Percentiles rank a stretch among this genome's conserved stretches.
These are phyloP conservation scores for Bombus polaris DNA, from an alignment of 1,140 invertebrate genomes.

Conservation along the genomic window DNA sequence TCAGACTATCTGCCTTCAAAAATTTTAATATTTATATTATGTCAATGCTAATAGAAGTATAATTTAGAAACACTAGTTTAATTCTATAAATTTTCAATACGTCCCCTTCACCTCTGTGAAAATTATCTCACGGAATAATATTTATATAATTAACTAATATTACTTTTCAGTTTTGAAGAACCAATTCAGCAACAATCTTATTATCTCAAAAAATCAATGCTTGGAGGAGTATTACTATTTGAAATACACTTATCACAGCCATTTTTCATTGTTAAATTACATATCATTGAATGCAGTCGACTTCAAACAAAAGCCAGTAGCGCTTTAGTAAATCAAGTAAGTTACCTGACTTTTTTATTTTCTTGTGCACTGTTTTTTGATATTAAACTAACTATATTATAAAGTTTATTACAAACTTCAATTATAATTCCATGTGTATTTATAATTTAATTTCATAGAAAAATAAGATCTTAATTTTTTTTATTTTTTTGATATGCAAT, in stretches of 20 bases:
- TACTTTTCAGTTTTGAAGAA: conserved; percentile 67
- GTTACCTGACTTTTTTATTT: conserved; percentile 6
- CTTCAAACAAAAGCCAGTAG: conserved; percentile 84
- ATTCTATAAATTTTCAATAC: too few relatives aligned
- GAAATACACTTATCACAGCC: conserved; percentile 89
- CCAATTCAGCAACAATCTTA: conserved; percentile 76
- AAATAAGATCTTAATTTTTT: too few relatives aligned
- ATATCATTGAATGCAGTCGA: conserved; percentile 87
- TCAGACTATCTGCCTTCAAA: too few relatives aligned
- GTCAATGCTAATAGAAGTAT: too few relatives aligned
- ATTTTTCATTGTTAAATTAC: conserved; percentile 89
- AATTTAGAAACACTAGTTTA: too few relatives aligned
- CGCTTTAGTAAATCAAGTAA: conserved; percentile 84
- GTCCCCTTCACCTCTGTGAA: not conserved
- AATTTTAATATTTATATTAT: too few relatives aligned
- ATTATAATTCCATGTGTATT: too few relatives aligned
- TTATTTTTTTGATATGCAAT: not conserved
- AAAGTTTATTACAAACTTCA: not conserved
- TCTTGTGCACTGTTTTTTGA: not conserved
- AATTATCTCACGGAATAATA: not conserved
- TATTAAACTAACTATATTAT: not conserved
- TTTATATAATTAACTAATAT: not conserved
- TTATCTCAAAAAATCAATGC: conserved; percentile 88
- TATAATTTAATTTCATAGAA: too few relatives aligned
- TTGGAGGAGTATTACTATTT: conserved; percentile 87